Percentiles rank a stretch among this genome's conserved stretches.
These are phyloP conservation scores for Dicyrtoma fusca DNA, from an alignment of 2,888 invertebrate genomes.

Conservation along the genomic window DNA sequence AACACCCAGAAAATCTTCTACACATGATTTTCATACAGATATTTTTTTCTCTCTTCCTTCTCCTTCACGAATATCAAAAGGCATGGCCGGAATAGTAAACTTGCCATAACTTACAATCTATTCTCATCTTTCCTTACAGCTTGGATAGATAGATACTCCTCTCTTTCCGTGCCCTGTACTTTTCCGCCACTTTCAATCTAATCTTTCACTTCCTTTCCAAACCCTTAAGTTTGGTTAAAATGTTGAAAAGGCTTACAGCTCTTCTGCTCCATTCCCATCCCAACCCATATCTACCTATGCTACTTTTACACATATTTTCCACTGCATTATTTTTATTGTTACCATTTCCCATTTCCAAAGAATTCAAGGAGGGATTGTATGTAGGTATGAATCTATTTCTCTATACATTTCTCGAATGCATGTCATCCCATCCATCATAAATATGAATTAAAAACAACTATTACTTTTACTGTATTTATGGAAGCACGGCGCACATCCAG, in stretches of 20 bases:
- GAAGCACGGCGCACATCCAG: too few species aligned
- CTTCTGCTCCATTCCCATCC: too few species aligned
- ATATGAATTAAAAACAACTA: too few species aligned
- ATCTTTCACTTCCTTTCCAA: slow-evolving; percentile 24
- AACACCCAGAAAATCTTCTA: slow-evolving; percentile 23
- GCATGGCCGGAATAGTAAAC: not conserved
- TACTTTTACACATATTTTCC: too few species aligned
- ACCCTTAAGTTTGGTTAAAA: not conserved
- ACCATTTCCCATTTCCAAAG: too few species aligned
- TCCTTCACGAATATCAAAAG: not conserved
- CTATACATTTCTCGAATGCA: too few species aligned
- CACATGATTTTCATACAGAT: slow-evolving; percentile 39
- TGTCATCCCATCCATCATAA: too few species aligned
- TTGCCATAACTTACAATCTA: slow-evolving; percentile 7
- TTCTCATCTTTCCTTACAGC: slow-evolving; percentile 4
- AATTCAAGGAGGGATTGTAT: too few species aligned
- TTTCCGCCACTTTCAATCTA: slow-evolving; percentile 16
- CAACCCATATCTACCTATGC: too few species aligned
- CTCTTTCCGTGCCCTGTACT: not conserved
- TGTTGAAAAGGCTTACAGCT: not conserved
- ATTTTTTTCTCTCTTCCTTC: slow-evolving; percentile 32
- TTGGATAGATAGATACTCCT: not conserved
- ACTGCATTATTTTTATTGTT: too few species aligned
- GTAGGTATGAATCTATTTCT: too few species aligned
- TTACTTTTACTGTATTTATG: too few species aligned